phyloP scores from a whole-genome alignment of 1,140 invertebrate genomes.

The Eriocheir sinensis region DNA sequence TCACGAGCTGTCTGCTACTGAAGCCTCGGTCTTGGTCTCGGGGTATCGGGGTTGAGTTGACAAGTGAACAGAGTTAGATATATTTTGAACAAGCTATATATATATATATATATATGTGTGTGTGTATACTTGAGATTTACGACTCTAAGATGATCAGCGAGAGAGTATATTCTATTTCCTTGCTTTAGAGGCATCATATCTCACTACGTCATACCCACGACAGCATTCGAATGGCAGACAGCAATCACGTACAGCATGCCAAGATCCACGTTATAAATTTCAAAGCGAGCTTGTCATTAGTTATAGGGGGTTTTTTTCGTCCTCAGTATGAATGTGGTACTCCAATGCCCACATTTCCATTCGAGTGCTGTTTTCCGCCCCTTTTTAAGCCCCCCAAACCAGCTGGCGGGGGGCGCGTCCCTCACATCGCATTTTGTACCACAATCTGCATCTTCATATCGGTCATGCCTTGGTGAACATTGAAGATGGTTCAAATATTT shows the following conservation, averaged over 20 bases:
- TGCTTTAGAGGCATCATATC: background rate
- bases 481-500: background rate
- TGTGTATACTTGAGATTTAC: background rate
- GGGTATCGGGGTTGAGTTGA: too few species aligned
- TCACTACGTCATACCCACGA: slow-evolving; percentile 13
- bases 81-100: slow-evolving; percentile 5
- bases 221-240: background rate
- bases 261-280: background rate
- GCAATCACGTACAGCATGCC: background rate
- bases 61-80: slow-evolving; percentile 24
- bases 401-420: background rate
- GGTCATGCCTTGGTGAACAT: background rate
- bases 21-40: background rate
- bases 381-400: background rate
- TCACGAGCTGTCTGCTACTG: background rate
- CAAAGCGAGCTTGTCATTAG: background rate
- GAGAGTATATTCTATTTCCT: slow-evolving; percentile 13
- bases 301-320: too few species aligned
- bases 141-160: slow-evolving; percentile 6
- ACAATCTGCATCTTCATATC: slow-evolving; percentile 16
- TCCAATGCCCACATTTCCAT: background rate
- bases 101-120: background rate
- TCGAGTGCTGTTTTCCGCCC: background rate
- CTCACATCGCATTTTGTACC: slow-evolving; percentile 22
- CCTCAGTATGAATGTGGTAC: background rate